A percentile compares a stretch with the other conserved stretches of the same genome.
phyloP scores from a whole-genome alignment of 2,888 invertebrate genomes.

The Trachelus troglodyta region DNA sequence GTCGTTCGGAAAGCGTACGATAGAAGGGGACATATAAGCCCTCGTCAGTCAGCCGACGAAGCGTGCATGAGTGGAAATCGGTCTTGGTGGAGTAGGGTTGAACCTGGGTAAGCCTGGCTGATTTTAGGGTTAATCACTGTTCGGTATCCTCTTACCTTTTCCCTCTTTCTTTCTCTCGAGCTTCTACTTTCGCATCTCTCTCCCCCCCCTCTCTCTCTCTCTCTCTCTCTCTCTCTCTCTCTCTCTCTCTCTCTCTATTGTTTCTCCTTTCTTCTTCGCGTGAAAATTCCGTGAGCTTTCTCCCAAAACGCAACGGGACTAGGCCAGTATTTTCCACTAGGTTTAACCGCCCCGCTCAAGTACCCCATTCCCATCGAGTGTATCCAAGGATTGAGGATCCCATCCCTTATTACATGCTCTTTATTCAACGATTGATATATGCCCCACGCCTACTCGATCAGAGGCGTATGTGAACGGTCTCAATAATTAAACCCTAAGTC shows the following conservation, averaged over 20 bases:
- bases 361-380: not conserved
- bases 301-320: slow-evolving; percentile 12
- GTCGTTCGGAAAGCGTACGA: slow-evolving; percentile 21
- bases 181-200: slow-evolving; percentile 7
- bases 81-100: slow-evolving; percentile 34
- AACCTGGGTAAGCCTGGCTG: slow-evolving; percentile 31
- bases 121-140: slow-evolving; percentile 51
- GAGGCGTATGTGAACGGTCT: slow-evolving; percentile 51
- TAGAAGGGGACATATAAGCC: slow-evolving; percentile 20
- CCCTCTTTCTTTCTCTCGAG: slow-evolving; percentile 9
- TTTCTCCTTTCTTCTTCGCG: not conserved
- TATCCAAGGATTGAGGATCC: not conserved
- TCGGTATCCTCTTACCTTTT: slow-evolving; percentile 23
- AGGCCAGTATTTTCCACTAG: slow-evolving; percentile 14
- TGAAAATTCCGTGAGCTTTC: not conserved
- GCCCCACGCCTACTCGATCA: slow-evolving; percentile 51
- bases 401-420: slow-evolving; percentile 7
- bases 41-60: slow-evolving; percentile 42
- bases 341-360: not conserved
- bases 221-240: not conserved
- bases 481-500: slow-evolving; percentile 52
- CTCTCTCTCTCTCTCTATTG: not conserved
- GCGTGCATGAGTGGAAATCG: slow-evolving; percentile 38
- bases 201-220: slow-evolving; percentile 11
- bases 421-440: slow-evolving; percentile 39